phyloP scores from a whole-genome alignment of 2,888 invertebrate species.

The Drosophila demipolita region DNA sequence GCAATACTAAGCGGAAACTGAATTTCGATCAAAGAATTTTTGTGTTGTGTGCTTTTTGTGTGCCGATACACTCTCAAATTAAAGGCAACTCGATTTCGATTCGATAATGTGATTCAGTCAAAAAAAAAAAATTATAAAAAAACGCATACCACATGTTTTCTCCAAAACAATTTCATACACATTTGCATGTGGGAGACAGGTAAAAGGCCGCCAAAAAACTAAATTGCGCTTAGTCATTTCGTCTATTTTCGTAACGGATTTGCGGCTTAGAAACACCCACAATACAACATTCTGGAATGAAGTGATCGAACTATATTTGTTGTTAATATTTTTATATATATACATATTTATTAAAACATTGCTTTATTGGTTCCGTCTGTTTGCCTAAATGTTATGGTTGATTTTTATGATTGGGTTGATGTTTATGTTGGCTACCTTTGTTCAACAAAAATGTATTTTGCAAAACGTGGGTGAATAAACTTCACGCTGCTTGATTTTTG shows the following conservation, averaged over 20 bases:
- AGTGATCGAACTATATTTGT: slow-evolving; percentile 3
- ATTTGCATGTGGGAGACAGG: slow-evolving; percentile 58
- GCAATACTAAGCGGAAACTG: slow-evolving; percentile 57
- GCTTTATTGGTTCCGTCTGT: slow-evolving; percentile 20
- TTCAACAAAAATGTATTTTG: slow-evolving; percentile 40
- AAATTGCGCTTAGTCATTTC: slow-evolving; percentile 66
- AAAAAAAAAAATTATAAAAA: background rate
- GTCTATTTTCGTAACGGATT: slow-evolving; percentile 68
- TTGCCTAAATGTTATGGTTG: slow-evolving; percentile 53
- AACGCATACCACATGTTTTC: slow-evolving; percentile 46
- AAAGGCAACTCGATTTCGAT: slow-evolving; percentile 1
- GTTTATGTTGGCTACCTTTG: slow-evolving; percentile 46
- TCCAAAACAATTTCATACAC: slow-evolving; percentile 40
- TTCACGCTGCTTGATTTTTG: slow-evolving; percentile 54
- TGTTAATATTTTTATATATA: slow-evolving; percentile 1
- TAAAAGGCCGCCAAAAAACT: slow-evolving; percentile 41
- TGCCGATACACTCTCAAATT: slow-evolving; percentile 15
- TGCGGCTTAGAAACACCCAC: slow-evolving; percentile 72
- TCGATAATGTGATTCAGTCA: slow-evolving; percentile 42
- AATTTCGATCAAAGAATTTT: slow-evolving; percentile 24
- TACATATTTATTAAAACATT: slow-evolving; percentile 26
- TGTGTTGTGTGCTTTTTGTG: background rate
- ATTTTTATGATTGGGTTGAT: slow-evolving; percentile 18
- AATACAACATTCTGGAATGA: slow-evolving; percentile 32
- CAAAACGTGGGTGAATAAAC: slow-evolving; percentile 75